Conservation (phyloP, 2,888 invertebrate genomes). For the Crossocerus cetratus region DNA sequence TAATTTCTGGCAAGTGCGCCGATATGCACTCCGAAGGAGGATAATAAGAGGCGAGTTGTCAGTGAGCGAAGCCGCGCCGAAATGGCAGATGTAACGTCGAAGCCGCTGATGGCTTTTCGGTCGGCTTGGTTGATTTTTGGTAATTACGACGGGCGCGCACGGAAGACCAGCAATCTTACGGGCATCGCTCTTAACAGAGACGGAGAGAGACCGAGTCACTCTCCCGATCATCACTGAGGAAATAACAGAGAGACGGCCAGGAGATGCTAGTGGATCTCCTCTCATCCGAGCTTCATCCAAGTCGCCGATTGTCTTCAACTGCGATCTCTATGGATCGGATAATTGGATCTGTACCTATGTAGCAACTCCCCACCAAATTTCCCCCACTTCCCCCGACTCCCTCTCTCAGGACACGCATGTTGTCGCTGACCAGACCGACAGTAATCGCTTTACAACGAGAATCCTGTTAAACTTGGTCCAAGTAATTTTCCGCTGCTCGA, state of each 20-base stretch:
- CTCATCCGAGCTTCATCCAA: constrained; percentile 38
- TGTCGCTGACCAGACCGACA: neutral
- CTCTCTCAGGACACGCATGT: neutral
- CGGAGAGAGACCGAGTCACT: constrained; percentile 47
- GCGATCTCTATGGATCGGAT: constrained; percentile 51
- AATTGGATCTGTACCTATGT: constrained; percentile 50
- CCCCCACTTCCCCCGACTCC: constrained; percentile 2
- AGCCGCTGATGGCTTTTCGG: constrained; percentile 63
- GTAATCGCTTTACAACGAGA: neutral
- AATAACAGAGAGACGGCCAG: constrained; percentile 63
- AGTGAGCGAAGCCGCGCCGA: constrained; percentile 61
- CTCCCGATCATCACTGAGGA: constrained; percentile 64
- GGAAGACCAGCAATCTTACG: constrained; percentile 62
- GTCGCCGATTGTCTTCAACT: constrained; percentile 52
- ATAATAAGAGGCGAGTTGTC: constrained; percentile 24
- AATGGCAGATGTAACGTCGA: constrained; percentile 65
- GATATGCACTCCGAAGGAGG: no score
- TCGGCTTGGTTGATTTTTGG: constrained; percentile 68
- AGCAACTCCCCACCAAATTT: constrained; percentile 22
- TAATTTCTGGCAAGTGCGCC: constrained; percentile 7
- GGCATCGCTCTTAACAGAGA: constrained; percentile 28
- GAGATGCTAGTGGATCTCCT: constrained; percentile 44
- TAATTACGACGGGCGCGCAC: constrained; percentile 62
- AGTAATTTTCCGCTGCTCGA: neutral
- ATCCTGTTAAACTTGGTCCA: neutral